phyloP scores from a whole-genome alignment of 2,888 invertebrate genomes.

The Hypolimnas misippus region DNA sequence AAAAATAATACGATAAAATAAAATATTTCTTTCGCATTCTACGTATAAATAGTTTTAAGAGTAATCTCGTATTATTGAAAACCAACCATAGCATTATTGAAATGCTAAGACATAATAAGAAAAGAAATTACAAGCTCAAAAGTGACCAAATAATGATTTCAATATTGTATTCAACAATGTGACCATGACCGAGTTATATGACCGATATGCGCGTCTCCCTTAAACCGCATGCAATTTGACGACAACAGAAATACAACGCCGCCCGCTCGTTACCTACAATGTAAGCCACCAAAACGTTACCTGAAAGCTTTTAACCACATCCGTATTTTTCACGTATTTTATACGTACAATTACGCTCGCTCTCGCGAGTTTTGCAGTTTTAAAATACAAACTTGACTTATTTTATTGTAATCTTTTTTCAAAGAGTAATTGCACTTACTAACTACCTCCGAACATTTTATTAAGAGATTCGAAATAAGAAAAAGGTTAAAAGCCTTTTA shows the following conservation, averaged over 20 bases:
- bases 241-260: conserved; percentile 26
- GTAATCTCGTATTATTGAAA: too few relatives aligned
- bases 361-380: conserved; percentile 8
- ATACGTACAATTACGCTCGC: conserved; percentile 14
- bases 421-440: neutral
- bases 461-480: neutral
- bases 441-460: neutral
- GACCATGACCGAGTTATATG: conserved; percentile 42
- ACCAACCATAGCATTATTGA: too few relatives aligned
- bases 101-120: neutral
- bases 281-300: conserved; percentile 21
- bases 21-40: too few relatives aligned
- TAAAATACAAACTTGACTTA: conserved; percentile 7
- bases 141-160: conserved; percentile 10
- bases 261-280: conserved; percentile 17
- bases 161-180: neutral
- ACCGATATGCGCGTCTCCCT: conserved; percentile 33
- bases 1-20: too few relatives aligned
- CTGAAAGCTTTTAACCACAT: conserved; percentile 33
- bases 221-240: conserved; percentile 40
- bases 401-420: neutral
- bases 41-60: too few relatives aligned
- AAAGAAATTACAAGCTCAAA: conserved; percentile 1
- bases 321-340: conserved; percentile 14
- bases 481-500: neutral